Percentiles rank a stretch among this genome's conserved stretches.
Evolutionary conservation across 1,140 invertebrate species (phyloP).

Genomic region (Gyrodactylus bullatarudis): DNA sequence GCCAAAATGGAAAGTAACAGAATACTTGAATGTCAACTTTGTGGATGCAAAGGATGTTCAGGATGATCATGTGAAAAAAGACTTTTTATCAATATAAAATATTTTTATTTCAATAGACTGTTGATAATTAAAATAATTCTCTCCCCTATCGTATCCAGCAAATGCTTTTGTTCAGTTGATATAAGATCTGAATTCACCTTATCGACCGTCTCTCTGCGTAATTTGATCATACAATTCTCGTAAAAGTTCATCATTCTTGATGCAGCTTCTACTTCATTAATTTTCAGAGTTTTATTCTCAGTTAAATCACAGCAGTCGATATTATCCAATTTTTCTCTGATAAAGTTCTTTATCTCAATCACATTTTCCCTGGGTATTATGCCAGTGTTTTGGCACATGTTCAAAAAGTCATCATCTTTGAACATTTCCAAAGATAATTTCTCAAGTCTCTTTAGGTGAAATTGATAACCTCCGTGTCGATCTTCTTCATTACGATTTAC

Average conservation of each 20-base stretch:
- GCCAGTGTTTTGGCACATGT: not conserved
- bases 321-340: not conserved
- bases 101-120: not conserved
- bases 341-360: not conserved
- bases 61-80: constrained; percentile 29
- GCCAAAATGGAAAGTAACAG: constrained; percentile 82
- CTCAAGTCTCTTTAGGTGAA: too few relatives aligned
- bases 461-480: too few relatives aligned
- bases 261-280: not conserved
- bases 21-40: constrained; percentile 84
- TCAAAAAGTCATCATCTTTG: not conserved
- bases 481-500: too few relatives aligned
- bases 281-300: too few relatives aligned
- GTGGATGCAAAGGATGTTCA: constrained; percentile 75
- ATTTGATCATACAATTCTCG: not conserved
- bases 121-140: not conserved
- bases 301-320: too few relatives aligned
- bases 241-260: not conserved
- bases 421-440: not conserved
- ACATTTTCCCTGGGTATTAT: not conserved
- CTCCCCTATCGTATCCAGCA: too few relatives aligned
- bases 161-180: too few relatives aligned
- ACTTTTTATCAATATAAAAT: too few relatives aligned
- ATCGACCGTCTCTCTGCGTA: not conserved
- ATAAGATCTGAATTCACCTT: too few relatives aligned